phyloP scores from a whole-genome alignment of 2,888 invertebrate species.

The Bombylius major region DNA sequence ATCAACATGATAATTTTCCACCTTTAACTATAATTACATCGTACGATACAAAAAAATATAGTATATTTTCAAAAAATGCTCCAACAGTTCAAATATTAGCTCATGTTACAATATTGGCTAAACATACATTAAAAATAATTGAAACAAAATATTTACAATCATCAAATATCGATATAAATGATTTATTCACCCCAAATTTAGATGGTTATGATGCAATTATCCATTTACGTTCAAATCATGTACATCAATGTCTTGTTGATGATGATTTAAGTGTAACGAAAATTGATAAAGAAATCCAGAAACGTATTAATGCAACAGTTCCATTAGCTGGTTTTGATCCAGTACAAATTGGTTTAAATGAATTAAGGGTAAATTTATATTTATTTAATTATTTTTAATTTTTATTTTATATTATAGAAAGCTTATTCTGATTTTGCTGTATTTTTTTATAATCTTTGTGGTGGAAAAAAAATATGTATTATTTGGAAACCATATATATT shows the following conservation, averaged over 20 bases:
- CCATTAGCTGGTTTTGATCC: conserved; percentile 72
- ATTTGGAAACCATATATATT: conserved; percentile 64
- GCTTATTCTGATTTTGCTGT: conserved; percentile 64
- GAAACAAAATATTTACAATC: conserved; percentile 34
- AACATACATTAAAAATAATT: conserved; percentile 43
- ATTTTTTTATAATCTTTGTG: conserved; percentile 81
- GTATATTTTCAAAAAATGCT: conserved; percentile 46
- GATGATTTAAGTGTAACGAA: conserved; percentile 19
- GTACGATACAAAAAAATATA: conserved; percentile 54
- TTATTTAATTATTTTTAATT: background rate
- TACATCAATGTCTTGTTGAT: conserved; percentile 24
- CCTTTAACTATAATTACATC: conserved; percentile 67
- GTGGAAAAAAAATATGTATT: conserved; percentile 74
- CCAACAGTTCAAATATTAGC: conserved; percentile 50
- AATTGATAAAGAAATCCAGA: conserved; percentile 1
- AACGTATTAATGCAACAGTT: conserved; percentile 32
- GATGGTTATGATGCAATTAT: conserved; percentile 67
- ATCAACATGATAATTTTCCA: conserved; percentile 46
- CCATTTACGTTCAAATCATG: conserved; percentile 38
- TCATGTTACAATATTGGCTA: conserved; percentile 50
- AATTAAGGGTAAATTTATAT: conserved; percentile 51
- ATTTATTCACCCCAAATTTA: conserved; percentile 49
- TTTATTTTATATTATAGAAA: conserved; percentile 38
- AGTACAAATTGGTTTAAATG: conserved; percentile 53
- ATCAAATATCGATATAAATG: conserved; percentile 22